Evolutionary conservation across 1,140 invertebrate species (phyloP), one percentile per base, ranked within the genome.

Genomic region (Pinna nobilis): DNA sequence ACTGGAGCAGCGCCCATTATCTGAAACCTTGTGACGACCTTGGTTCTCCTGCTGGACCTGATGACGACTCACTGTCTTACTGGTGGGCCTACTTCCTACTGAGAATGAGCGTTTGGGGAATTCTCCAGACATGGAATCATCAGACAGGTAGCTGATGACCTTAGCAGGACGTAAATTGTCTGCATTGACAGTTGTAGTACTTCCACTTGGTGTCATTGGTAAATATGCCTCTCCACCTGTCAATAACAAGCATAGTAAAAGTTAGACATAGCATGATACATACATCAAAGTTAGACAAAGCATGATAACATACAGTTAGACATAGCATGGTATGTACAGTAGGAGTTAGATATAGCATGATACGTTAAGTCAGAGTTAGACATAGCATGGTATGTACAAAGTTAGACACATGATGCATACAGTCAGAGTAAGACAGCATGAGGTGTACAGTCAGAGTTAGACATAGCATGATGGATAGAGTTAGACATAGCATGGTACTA

Each of bases 61-160:
- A 6, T 71, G 51, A n/a, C 64, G 64, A 4, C 57, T 32, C 9
- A 67, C 37, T 18, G 35, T 53, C 49, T 73, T 78, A 15, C 59
- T 33, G 28, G 67, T 80, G 0, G 93, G 92, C n/a, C 93, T 92
- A 32, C 94, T 96, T 7, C 96, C 96, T 53, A 97, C 94, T 32
- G 95, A 96, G 86, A 97, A 97, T 2, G 95, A 94, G 78, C 96
- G 91, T 57, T 84, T 87, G n/a, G 65, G 74, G n/a, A 85, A 80
- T n/a, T 85, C 81, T 13, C 65, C 78, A n/a, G 79, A 75, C 65
- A 80, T 73, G 3, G 79, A 78, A 41, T 86, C 84, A 57, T 86
- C 85, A 3, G 80, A 81, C 47, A 88, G 77, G 68, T 87, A 84
- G 66, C 86, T 87, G 47, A 75, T 35, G 1, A 81, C 83, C 41